A percentile compares a stretch with the other conserved stretches of the same genome.
Conservation (phyloP, 2,888 invertebrate genomes). For the Tanypteryx hageni region DNA sequence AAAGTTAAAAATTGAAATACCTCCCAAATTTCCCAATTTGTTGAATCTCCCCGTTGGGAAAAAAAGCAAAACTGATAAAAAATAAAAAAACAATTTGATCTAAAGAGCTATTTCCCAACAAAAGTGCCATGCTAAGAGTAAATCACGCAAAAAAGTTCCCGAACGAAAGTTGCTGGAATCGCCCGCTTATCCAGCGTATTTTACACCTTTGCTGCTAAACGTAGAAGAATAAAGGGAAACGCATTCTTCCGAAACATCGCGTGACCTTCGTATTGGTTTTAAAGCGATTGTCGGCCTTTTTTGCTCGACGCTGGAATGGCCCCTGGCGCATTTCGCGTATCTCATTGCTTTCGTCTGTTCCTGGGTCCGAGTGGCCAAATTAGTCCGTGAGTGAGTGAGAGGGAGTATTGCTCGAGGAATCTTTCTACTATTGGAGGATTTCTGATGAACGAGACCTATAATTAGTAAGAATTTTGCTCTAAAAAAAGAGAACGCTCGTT, state of each 20-base stretch:
- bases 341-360: background rate
- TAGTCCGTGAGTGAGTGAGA: background rate
- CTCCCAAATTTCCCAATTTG: too few relatives aligned
- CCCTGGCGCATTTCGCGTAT: background rate
- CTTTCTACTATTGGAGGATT: too few relatives aligned
- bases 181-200: background rate
- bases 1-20: too few relatives aligned
- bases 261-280: slow-evolving; percentile 23
- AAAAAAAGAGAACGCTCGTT: too few relatives aligned
- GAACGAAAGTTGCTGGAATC: background rate
- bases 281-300: background rate
- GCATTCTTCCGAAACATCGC: slow-evolving; percentile 4
- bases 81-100: too few relatives aligned
- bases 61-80: too few relatives aligned
- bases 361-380: background rate
- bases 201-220: background rate
- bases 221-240: background rate
- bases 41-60: too few relatives aligned
- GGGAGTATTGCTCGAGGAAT: background rate
- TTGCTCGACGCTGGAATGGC: background rate
- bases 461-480: too few relatives aligned
- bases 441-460: too few relatives aligned
- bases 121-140: too few relatives aligned
- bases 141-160: background rate
- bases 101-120: too few relatives aligned